Evolutionary conservation across 2,797 vertebrate species (phyloP).

Genomic region (Coilia nasus): DNA sequence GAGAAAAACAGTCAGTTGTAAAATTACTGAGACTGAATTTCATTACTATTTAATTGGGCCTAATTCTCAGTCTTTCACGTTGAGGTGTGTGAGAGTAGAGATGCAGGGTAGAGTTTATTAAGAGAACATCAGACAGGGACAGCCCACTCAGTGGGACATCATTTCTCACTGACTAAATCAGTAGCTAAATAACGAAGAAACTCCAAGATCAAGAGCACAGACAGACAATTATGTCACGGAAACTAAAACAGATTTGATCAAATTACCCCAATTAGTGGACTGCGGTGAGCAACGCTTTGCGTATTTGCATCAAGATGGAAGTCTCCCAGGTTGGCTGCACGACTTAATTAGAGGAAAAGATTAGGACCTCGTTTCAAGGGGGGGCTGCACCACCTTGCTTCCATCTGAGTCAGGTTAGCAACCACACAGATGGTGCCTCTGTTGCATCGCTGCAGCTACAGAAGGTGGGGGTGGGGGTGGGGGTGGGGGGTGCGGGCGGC

Average conservation of each 20-base stretch:
- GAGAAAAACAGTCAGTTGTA: background rate
- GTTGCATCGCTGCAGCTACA: background rate
- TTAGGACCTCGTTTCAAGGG: slow-evolving; percentile 57
- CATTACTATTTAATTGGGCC: background rate
- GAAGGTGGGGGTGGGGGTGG: background rate
- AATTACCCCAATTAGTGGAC: slow-evolving; percentile 65
- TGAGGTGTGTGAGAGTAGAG: background rate
- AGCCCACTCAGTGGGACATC: background rate
- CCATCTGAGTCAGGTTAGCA: slow-evolving; percentile 56
- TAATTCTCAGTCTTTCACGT: background rate
- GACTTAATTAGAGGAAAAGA: slow-evolving; percentile 66
- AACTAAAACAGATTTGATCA: slow-evolving; percentile 64
- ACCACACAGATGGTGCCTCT: slow-evolving; percentile 45
- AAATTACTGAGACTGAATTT: background rate
- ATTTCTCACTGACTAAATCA: background rate
- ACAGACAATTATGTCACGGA: slow-evolving; percentile 56
- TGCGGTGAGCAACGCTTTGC: slow-evolving; percentile 56
- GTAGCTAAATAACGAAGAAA: slow-evolving; percentile 31
- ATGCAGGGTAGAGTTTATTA: slow-evolving; percentile 9
- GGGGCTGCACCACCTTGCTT: slow-evolving; percentile 59
- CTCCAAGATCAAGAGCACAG: slow-evolving; percentile 54
- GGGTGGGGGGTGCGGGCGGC: background rate
- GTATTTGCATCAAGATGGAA: slow-evolving; percentile 58
- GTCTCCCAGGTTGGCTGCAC: slow-evolving; percentile 58
- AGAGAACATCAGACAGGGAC: slow-evolving; percentile 10